Conservation (phyloP, 1,140 invertebrate genomes). For the Brachionus plicatilis region DNA sequence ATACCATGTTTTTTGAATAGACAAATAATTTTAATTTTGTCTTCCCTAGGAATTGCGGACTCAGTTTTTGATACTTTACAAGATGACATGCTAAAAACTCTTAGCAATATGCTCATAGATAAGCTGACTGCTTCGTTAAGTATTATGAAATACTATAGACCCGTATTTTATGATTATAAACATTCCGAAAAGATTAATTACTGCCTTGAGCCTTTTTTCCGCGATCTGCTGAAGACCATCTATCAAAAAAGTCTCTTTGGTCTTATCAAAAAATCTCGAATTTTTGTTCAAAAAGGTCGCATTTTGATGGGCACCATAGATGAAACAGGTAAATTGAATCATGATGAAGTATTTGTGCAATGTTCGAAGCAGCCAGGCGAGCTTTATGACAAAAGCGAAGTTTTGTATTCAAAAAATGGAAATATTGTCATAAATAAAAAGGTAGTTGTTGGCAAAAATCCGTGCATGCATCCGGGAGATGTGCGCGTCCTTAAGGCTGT, state of each 20-base stretch:
- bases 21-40: slow-evolving; percentile 22
- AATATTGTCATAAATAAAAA: not conserved
- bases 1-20: slow-evolving; percentile 13
- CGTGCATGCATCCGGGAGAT: slow-evolving; percentile 45
- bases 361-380: not conserved
- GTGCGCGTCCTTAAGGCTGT: slow-evolving; percentile 53
- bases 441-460: slow-evolving; percentile 8
- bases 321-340: not conserved
- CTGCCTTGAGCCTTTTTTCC: not conserved
- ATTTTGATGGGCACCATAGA: not conserved
- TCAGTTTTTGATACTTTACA: not conserved
- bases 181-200: not conserved
- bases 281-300: slow-evolving; percentile 6
- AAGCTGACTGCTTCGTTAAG: not conserved
- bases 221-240: not conserved
- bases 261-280: not conserved
- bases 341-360: slow-evolving; percentile 26
- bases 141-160: not conserved
- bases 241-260: not conserved
- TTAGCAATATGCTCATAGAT: not conserved
- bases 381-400: not conserved
- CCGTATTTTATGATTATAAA: not conserved
- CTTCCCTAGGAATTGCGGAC: not conserved
- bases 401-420: not conserved
- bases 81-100: not conserved